A percentile compares a stretch with the other conserved stretches of the same genome.
Conservation (phyloP, 92 coral and sea anemone species). For the Palythoa grandiflora region DNA sequence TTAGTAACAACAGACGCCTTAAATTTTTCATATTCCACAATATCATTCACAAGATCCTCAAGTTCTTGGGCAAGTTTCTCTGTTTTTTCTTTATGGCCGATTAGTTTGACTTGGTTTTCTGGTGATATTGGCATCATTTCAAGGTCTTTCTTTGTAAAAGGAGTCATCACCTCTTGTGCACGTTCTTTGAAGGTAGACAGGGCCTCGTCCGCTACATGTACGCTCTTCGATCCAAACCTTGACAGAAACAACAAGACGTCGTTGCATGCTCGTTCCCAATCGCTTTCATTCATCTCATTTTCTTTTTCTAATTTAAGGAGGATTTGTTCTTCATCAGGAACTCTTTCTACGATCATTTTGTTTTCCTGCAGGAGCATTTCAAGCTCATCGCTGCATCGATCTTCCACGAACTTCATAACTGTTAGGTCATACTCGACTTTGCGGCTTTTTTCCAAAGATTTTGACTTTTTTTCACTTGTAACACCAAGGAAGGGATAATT, state of each 20-base stretch:
- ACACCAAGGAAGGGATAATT: conserved; percentile 12
- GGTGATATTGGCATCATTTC: not conserved
- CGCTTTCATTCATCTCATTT: too few relatives aligned
- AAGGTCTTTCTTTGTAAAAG: too few relatives aligned
- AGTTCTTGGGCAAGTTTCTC: conserved; percentile 35
- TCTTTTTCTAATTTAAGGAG: too few relatives aligned
- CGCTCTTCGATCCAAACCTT: too few relatives aligned
- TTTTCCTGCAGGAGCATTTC: too few relatives aligned
- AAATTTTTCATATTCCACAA: conserved; percentile 44
- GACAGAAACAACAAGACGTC: too few relatives aligned
- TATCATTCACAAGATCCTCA: conserved; percentile 44
- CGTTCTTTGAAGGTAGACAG: conserved; percentile 2
- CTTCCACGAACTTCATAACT: conserved; percentile 2
- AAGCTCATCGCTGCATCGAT: not conserved
- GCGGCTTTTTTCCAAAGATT: not conserved
- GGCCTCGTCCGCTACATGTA: too few relatives aligned
- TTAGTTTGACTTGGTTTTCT: conserved; percentile 12
- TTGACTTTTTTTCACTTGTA: not conserved
- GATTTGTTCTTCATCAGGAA: conserved; percentile 7
- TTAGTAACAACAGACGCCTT: conserved; percentile 49
- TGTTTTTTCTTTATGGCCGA: conserved; percentile 49
- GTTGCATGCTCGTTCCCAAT: too few relatives aligned
- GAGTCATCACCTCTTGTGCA: not conserved
- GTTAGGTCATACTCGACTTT: not conserved
- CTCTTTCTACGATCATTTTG: conserved; percentile 7